Conservation (phyloP, 2,888 invertebrate genomes). For the Fragum sueziense region DNA sequence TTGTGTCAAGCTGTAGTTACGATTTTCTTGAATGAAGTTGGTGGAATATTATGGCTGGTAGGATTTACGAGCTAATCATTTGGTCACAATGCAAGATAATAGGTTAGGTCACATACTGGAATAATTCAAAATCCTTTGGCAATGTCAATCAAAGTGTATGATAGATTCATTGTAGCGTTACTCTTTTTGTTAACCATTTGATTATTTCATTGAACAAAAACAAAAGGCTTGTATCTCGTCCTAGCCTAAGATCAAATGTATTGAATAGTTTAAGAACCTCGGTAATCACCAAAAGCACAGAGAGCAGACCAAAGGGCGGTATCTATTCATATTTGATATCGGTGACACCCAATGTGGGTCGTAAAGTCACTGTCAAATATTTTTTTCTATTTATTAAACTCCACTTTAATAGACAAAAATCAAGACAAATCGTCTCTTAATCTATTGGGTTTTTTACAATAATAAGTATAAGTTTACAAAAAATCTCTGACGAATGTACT, state of each 20-base stretch:
- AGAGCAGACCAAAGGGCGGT: not conserved
- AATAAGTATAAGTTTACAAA: no score
- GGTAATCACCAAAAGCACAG: not conserved
- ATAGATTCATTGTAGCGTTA: slow-evolving; percentile 1
- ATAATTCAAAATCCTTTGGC: not conserved
- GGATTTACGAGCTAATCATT: slow-evolving; percentile 11
- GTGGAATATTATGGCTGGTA: no score
- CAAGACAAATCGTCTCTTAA: no score
- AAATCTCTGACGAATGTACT: no score
- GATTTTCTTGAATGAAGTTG: no score
- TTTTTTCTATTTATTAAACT: no score
- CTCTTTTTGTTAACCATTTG: not conserved
- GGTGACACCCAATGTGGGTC: not conserved
- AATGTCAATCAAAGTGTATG: not conserved
- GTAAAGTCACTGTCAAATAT: not conserved
- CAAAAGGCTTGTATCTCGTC: slow-evolving; percentile 4
- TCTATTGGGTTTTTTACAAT: no score
- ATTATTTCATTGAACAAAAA: slow-evolving; percentile 6
- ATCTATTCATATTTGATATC: not conserved
- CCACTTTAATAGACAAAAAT: no score
- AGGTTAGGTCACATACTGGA: slow-evolving; percentile 8
- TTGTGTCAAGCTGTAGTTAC: no score
- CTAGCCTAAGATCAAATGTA: not conserved
- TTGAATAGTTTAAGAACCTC: not conserved
- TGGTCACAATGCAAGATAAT: not conserved